Percentiles rank a stretch among this genome's conserved stretches.
Evolutionary conservation across 2,113 vertebrate genomes (phyloP).

Genomic region (Coturnix japonica): DNA sequence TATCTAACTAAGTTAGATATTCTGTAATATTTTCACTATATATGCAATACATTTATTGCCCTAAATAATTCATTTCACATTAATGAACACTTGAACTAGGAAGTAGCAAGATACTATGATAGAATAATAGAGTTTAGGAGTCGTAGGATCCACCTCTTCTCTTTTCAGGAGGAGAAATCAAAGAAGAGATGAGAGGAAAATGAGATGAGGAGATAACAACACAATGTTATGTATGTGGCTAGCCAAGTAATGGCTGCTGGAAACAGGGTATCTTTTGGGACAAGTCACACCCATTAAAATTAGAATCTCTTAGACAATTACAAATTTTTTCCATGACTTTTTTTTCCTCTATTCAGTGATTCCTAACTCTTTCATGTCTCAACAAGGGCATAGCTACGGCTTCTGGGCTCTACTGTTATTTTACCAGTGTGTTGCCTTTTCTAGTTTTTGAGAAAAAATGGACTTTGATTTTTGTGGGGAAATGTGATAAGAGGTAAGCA

Average conservation of each 20-base stretch:
- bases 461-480: neutral
- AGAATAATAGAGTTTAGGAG: neutral
- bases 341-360: neutral
- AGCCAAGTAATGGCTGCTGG: neutral
- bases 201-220: neutral
- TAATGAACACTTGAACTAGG: neutral
- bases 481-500: neutral
- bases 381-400: neutral
- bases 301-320: neutral
- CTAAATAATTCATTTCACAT: neutral
- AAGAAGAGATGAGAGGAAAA: neutral
- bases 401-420: neutral
- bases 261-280: neutral
- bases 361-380: neutral
- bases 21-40: neutral
- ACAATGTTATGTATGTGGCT: neutral
- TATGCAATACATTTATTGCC: neutral
- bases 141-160: neutral
- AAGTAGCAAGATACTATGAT: neutral
- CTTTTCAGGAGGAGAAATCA: neutral
- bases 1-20: neutral
- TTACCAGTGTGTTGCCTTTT: rapidly evolving
- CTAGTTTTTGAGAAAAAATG: neutral
- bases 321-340: neutral
- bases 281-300: neutral